Conservation (phyloP, 2,113 vertebrate species). For the Varanus komodoensis region DNA sequence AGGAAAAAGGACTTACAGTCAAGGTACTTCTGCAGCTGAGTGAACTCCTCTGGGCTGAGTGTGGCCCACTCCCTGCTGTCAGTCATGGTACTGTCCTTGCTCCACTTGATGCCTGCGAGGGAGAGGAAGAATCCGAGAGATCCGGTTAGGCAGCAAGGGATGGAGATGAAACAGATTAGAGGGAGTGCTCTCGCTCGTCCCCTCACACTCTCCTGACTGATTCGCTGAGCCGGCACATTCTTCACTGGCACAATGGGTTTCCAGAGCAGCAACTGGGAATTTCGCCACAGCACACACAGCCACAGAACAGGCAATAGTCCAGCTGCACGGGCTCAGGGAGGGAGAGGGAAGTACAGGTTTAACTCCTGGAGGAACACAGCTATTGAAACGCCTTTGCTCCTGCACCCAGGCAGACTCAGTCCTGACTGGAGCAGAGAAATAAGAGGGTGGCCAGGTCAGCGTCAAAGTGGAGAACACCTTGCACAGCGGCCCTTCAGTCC, state of each 20-base stretch:
- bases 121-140: constrained; percentile 10
- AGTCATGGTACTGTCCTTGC: constrained; percentile 38
- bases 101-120: constrained; percentile 45
- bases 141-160: background rate
- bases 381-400: background rate
- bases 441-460: background rate
- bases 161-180: background rate
- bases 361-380: constrained; percentile 16
- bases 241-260: constrained; percentile 32
- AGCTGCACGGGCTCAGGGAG: constrained; percentile 15
- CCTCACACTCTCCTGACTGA: constrained; percentile 12
- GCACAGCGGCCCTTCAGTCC: background rate
- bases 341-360: constrained; percentile 27
- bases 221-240: constrained; percentile 44
- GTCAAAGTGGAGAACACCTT: background rate
- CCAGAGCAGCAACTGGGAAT: constrained; percentile 35
- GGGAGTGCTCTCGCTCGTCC: background rate
- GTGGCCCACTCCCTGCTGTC: constrained; percentile 78
- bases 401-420: background rate
- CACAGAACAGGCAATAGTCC: constrained; percentile 11
- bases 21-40: constrained; percentile 92
- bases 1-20: constrained; percentile 86
- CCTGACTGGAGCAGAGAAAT: background rate
- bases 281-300: constrained; percentile 21
- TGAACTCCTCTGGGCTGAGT: constrained; percentile 89